phyloP scores from a whole-genome alignment of 2,888 invertebrate genomes.

The Hyppa rectilinea region DNA sequence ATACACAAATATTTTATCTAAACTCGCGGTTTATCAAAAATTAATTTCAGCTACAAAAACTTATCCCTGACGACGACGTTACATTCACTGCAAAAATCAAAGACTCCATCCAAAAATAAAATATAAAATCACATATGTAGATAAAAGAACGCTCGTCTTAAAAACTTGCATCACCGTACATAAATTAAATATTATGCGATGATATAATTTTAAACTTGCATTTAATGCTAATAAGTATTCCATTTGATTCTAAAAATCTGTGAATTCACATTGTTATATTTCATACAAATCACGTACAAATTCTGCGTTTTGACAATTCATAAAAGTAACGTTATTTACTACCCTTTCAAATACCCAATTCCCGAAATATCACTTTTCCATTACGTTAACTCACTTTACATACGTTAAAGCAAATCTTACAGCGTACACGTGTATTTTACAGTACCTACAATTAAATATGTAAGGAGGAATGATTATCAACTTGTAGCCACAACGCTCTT shows the following conservation, averaged over 20 bases:
- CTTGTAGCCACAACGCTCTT: slow-evolving; percentile 21
- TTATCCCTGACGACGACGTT: not conserved
- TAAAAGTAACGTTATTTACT: no score
- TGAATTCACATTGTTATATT: no score
- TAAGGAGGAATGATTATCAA: slow-evolving; percentile 15
- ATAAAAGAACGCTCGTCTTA: no score
- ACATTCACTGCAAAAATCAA: not conserved
- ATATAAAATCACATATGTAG: no score
- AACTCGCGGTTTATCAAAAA: not conserved
- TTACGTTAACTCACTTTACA: not conserved
- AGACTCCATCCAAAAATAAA: no score
- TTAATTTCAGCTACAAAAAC: not conserved
- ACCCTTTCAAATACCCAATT: not conserved
- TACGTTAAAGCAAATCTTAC: not conserved
- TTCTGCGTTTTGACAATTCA: no score
- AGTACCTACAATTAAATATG: not conserved
- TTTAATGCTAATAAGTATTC: no score
- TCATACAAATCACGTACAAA: no score
- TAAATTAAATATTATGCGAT: no score
- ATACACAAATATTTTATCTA: not conserved
- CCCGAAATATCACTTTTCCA: not conserved
- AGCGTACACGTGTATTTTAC: not conserved
- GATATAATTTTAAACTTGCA: no score
- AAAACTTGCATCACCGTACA: no score
- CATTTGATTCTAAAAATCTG: no score